Evolutionary conservation across 2,888 invertebrate species (phyloP).

Genomic region (Lepetodrilus schrolli): DNA sequence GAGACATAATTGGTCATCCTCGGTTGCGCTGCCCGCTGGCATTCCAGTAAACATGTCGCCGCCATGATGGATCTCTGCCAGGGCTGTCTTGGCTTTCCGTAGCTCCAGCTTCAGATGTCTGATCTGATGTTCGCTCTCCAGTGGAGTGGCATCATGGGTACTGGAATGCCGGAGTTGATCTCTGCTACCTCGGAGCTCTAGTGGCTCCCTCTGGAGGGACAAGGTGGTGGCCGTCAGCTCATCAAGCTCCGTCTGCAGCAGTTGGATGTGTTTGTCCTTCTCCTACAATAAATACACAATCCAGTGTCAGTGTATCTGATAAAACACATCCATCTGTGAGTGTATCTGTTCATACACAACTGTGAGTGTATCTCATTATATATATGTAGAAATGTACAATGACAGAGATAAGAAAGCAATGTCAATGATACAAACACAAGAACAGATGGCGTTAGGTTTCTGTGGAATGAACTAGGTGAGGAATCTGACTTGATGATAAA

Average conservation of each 20-base stretch:
- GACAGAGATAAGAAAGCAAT: too few species aligned
- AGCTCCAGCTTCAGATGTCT: constrained; percentile 57
- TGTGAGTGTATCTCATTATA: too few species aligned
- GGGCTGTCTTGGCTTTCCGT: constrained; percentile 56
- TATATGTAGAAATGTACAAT: too few species aligned
- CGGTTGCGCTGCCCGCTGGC: constrained; percentile 29
- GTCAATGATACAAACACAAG: too few species aligned
- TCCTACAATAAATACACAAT: too few species aligned
- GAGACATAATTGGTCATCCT: constrained; percentile 22
- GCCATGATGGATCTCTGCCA: constrained; percentile 48
- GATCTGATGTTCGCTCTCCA: constrained; percentile 56
- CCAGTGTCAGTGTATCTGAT: too few species aligned
- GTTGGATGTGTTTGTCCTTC: constrained; percentile 31
- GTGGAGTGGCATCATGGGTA: constrained; percentile 38
- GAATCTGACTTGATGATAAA: too few species aligned
- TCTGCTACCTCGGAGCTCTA: not conserved
- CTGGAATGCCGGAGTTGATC: not conserved
- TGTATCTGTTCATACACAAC: too few species aligned
- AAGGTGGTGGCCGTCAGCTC: constrained; percentile 26
- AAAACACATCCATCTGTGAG: too few species aligned
- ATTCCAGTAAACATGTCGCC: constrained; percentile 32
- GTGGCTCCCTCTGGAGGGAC: not conserved
- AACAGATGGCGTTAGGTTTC: too few species aligned
- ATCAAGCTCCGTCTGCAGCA: constrained; percentile 40
- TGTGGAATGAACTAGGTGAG: too few species aligned